Conservation (phyloP, 2,888 invertebrate species). For the Drosophila peninsularis region DNA sequence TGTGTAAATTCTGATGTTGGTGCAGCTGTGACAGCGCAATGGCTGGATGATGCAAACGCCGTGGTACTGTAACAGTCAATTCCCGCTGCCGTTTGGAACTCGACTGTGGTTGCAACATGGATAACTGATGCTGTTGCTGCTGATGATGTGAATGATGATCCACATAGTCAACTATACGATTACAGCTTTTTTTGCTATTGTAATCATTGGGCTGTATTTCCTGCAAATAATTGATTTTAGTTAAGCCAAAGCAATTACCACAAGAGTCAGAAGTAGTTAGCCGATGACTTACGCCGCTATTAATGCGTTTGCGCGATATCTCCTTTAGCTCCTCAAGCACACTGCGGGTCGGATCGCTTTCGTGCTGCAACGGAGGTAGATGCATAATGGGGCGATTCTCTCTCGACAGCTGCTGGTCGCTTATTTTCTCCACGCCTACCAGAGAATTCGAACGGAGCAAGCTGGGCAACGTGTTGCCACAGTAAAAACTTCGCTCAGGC, state of each 20-base stretch:
- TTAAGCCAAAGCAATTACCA: constrained; percentile 5
- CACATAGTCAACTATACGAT: constrained; percentile 59
- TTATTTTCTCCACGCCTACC: constrained; percentile 73
- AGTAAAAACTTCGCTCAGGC: constrained; percentile 80
- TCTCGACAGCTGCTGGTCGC: constrained; percentile 78
- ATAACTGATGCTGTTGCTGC: constrained; percentile 14
- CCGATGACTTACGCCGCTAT: constrained; percentile 83
- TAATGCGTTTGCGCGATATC: constrained; percentile 86
- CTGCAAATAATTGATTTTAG: constrained; percentile 60
- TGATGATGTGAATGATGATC: constrained; percentile 51
- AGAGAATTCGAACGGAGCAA: constrained; percentile 82
- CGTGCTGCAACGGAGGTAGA: constrained; percentile 80
- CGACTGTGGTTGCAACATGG: constrained; percentile 36
- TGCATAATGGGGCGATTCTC: constrained; percentile 83
- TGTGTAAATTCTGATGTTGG: constrained; percentile 27
- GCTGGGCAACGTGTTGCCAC: constrained; percentile 82
- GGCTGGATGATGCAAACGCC: constrained; percentile 6
- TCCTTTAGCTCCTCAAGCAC: constrained; percentile 86
- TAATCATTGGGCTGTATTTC: constrained; percentile 70
- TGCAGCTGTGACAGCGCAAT: constrained; percentile 2
- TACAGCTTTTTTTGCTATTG: constrained; percentile 81
- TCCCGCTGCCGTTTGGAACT: constrained; percentile 81
- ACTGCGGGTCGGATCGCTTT: constrained; percentile 85
- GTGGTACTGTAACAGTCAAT: constrained; percentile 52
- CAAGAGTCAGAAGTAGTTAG: neutral